A percentile compares a stretch with the other conserved stretches of the same genome.
Evolutionary conservation across 2,113 vertebrate genomes (phyloP).

Genomic region (Prunella himalayana): DNA sequence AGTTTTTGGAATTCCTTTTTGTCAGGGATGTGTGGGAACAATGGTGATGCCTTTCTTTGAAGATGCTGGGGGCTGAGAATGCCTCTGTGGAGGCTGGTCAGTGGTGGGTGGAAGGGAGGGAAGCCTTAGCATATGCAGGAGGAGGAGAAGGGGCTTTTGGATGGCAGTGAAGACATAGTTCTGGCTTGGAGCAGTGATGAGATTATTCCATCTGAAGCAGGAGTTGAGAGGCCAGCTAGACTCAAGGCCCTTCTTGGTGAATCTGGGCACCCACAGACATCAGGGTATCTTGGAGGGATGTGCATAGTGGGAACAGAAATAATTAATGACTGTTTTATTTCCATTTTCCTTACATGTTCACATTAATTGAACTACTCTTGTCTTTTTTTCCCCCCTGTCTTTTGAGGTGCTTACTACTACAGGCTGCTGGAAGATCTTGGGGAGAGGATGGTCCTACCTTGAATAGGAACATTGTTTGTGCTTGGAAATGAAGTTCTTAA

Average conservation of each 20-base stretch:
- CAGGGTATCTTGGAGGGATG: neutral
- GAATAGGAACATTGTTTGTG: neutral
- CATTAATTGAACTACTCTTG: neutral
- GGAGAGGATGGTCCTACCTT: neutral
- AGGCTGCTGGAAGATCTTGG: neutral
- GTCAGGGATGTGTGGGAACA: neutral
- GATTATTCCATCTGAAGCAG: neutral
- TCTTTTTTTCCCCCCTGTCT: neutral
- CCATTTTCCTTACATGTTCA: neutral
- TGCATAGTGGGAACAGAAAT: neutral
- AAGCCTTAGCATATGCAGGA: neutral
- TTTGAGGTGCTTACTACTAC: neutral
- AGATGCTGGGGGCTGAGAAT: neutral
- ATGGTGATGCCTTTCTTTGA: neutral
- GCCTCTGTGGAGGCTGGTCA: neutral
- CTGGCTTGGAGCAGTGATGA: neutral
- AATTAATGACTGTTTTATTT: neutral
- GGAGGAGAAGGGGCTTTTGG: neutral
- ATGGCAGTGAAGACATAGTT: neutral
- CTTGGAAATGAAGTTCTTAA: neutral
- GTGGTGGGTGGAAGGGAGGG: neutral
- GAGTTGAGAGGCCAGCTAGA: neutral
- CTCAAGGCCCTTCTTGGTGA: neutral
- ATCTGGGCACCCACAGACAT: neutral
- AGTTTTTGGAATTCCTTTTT: neutral